These are phyloP conservation scores for Chironomus tepperi DNA, from an alignment of 1,140 invertebrate species.

Conservation along the genomic window DNA sequence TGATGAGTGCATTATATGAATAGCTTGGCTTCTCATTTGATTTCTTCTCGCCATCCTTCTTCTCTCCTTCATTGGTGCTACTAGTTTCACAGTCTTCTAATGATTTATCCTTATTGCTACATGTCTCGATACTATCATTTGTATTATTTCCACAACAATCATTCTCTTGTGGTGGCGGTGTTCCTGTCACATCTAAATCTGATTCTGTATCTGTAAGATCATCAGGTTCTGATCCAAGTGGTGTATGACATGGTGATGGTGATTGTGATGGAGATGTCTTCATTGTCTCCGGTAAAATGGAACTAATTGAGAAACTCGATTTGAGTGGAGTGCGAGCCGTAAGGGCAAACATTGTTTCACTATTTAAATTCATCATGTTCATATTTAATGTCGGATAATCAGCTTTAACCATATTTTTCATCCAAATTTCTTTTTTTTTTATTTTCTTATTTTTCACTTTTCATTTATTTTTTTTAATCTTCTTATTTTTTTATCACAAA, in stretches of 20 bases:
- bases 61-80: conserved; percentile 30
- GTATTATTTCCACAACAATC: conserved; percentile 30
- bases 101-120: conserved; percentile 29
- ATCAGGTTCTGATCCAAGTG: conserved; percentile 33
- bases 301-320: conserved; percentile 63
- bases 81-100: conserved; percentile 33
- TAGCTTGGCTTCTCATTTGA: conserved; percentile 84
- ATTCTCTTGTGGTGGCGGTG: conserved; percentile 29
- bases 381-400: conserved; percentile 9
- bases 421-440: conserved; percentile 39
- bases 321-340: conserved; percentile 49
- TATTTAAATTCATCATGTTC: conserved; percentile 19
- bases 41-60: conserved; percentile 37
- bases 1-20: conserved; percentile 98
- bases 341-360: conserved; percentile 18
- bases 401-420: conserved; percentile 28
- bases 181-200: conserved; percentile 69
- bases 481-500: conserved; percentile 25
- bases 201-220: conserved; percentile 55
- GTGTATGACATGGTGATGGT: conserved; percentile 27
- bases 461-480: conserved; percentile 28
- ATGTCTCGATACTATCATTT: conserved; percentile 31
- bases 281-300: conserved; percentile 56
- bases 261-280: conserved; percentile 30
- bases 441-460: conserved; percentile 36